Evolutionary conservation across 2,888 invertebrate species (phyloP), one percentile per base, ranked within the genome.

Genomic region (Penaeus monodon): DNA sequence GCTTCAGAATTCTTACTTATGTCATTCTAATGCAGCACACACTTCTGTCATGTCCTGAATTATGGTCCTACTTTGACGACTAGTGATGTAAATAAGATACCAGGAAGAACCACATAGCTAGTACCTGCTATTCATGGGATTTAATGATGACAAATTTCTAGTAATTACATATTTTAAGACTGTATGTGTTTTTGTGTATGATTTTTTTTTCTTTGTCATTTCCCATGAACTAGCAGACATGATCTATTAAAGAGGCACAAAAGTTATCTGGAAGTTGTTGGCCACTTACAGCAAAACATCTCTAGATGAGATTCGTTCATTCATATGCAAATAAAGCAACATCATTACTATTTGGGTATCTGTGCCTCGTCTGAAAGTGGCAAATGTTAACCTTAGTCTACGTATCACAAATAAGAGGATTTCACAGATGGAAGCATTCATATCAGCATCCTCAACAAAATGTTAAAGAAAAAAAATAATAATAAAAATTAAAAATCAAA

Each of bases 11-110:
- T 80, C 77, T 68, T 80, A 64, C 79, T 64, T 80, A 80, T 29
- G 78, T 80, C 57, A 80, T 85, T 65, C 74, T 73, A 70, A 80
- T 44, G 63, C 66, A 74, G 85, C 70, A 74, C 85, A 85, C 65
- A 22, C 81, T 24, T 27, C 68, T 68, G 38, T 66, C 66, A 80
- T 81, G 80, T 85, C 79, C 80, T 77, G 49, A 85, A 78, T 85
- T 74, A 85, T 80, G 85, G 70, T 85, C 85, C 85, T 85, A 85
- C 84, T 85, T 57, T 80, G 73, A 85, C 85, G 85, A 85, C 85
- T 85, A 85, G 85, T 57, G 80, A 57, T 85, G 85, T 80, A 78
- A 68, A 79, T 70, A 84, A 84, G 84, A 79, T 44, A 79, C 70
- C 68, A 84, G 68, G 68, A 84, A 84, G 84, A 84, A 84, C 57